Base-by-base conservation (phyloP, 2,888 invertebrate species). In the Lamproptera curius region DNA sequence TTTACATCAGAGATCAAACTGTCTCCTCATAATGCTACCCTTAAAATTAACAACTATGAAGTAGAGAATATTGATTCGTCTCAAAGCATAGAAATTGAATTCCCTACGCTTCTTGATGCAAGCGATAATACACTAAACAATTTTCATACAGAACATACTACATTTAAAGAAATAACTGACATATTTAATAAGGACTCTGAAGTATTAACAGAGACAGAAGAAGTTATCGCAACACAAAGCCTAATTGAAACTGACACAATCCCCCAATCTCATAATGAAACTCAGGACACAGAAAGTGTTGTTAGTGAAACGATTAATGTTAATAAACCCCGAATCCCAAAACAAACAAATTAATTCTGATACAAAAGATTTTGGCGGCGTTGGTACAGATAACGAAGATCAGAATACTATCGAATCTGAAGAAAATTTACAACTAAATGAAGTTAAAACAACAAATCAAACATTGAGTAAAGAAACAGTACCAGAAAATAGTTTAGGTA, bases 1-100 rank as follows among this genome's bases (percentile, higher is more conserved):
- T 28, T 71, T 2, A 60, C 76, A 48, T 61, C 62, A n/a, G 70
- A 79, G 55, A 66, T 56, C 45, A 57, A 58, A 39, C 51, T 58
- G 23, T 63, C 65, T 16, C 37, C 59, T 36, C 61, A 63, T 16
- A 77, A 70, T 44, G 81, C 73, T 16, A 47, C 61, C 11, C 16
- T 78, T 44, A 73, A 70, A 57, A 64, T 61, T 49, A 51, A 63
- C 17, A 63, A 69, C 16, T 28, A 10, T 14, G 38, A 42, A 10
- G 15, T 38, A 9, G 14, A 45, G 2, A 16, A 3, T 9, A 16
- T 20, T 33, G 16, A 35, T 38, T 38, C 20, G 20, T 37, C 10
- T 10, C 13, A 28, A 20, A 42, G 11, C 8, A 26, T 31, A 10
- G 16, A 2, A 39, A 6, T 15, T 34, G n/a, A 14, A 37, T 17